A percentile compares a stretch with the other conserved stretches of the same genome.
Conservation (phyloP, 1,140 invertebrate species). For the Drosophila setifemur region DNA sequence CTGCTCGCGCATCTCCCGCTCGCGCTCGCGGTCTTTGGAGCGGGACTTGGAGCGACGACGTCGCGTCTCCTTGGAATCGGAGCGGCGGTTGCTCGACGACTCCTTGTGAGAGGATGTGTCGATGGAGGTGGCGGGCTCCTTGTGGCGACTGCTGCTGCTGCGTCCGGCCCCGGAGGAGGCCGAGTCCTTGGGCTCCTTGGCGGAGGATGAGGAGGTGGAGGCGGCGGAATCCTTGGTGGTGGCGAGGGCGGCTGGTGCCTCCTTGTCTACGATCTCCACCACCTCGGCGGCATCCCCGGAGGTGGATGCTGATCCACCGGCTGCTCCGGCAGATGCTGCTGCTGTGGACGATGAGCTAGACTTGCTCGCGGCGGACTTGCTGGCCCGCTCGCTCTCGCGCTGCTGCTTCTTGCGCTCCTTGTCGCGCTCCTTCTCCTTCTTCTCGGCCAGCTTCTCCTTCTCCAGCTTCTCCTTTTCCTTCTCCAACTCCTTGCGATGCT, state of each 20-base stretch:
- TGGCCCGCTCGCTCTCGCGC: conserved; percentile 80
- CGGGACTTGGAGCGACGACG: conserved; percentile 78
- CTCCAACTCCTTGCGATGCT: conserved; percentile 83
- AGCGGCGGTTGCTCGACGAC: too few relatives aligned
- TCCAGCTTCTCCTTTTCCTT: conserved; percentile 84
- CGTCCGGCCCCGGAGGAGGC: not conserved
- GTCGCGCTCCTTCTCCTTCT: conserved; percentile 82
- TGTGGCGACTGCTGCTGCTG: not conserved
- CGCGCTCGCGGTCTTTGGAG: conserved; percentile 83
- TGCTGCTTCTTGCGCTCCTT: conserved; percentile 81
- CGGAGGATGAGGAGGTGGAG: conserved; percentile 2
- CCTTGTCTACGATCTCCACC: conserved; percentile 44
- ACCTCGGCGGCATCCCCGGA: conserved; percentile 25
- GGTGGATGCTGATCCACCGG: not conserved
- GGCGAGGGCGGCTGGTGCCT: not conserved
- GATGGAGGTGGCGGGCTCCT: conserved; percentile 20
- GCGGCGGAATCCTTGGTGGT: conserved; percentile 4
- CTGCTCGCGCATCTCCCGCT: conserved; percentile 77
- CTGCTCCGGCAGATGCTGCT: not conserved
- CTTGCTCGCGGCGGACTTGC: conserved; percentile 62
- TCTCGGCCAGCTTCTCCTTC: conserved; percentile 82
- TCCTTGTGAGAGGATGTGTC: conserved; percentile 46
- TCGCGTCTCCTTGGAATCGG: conserved; percentile 51
- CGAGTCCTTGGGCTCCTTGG: conserved; percentile 29
- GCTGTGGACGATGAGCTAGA: not conserved